These are phyloP conservation scores for Pyxicephalus adspersus DNA, from an alignment of 2,113 vertebrate species.

Conservation along the genomic window DNA sequence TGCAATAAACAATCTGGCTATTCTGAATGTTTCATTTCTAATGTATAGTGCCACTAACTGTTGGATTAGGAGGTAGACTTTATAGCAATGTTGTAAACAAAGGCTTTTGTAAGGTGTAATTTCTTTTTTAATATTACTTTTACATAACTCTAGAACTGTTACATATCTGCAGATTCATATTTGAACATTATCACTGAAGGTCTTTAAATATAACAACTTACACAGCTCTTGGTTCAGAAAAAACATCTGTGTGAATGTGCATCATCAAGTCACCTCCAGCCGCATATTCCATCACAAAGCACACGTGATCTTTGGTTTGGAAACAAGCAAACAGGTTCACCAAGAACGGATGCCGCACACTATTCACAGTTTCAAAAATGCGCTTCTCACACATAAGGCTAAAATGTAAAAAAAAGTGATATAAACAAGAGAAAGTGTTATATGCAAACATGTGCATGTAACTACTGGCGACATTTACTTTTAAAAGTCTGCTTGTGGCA, in stretches of 20 bases:
- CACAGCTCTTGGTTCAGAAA: slow-evolving; percentile 95
- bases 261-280: slow-evolving; percentile 98
- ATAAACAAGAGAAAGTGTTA: neutral
- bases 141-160: no score
- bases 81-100: no score
- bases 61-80: no score
- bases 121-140: no score
- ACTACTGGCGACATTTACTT: no score
- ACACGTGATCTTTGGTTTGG: slow-evolving; percentile 97
- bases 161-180: no score
- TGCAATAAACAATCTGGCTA: no score
- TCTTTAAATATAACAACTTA: slow-evolving; percentile 73
- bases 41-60: no score
- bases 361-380: slow-evolving; percentile 99
- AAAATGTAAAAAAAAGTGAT: slow-evolving; percentile 54
- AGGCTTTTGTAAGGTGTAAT: no score
- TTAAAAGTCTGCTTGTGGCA: no score
- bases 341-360: slow-evolving; percentile 96
- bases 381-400: slow-evolving; percentile 99
- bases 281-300: slow-evolving; percentile 99
- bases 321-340: slow-evolving; percentile 99
- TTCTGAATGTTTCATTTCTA: no score
- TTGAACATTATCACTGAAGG: neutral
- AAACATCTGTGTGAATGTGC: slow-evolving; percentile 98
- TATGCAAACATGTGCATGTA: neutral